Evolutionary conservation across 2,888 invertebrate genomes (phyloP).

Genomic region (Drosophila phalerata): DNA sequence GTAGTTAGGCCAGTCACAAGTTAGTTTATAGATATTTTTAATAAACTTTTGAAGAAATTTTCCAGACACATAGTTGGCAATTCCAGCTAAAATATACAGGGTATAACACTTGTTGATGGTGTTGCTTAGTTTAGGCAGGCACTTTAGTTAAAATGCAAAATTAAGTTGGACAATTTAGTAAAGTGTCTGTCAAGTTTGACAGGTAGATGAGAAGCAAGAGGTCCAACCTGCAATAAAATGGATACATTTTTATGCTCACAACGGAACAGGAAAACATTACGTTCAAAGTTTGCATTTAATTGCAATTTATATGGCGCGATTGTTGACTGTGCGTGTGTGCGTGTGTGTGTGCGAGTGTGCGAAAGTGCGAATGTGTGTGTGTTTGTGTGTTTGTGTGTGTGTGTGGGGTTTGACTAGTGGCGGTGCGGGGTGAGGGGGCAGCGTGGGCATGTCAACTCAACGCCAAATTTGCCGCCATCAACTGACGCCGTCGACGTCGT

Average conservation of each 20-base stretch:
- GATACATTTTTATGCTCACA: conserved; percentile 33
- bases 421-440: not conserved
- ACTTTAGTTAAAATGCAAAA: conserved; percentile 10
- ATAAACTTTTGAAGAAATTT: not conserved
- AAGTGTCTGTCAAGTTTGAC: conserved; percentile 14
- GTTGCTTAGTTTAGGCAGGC: not conserved
- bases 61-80: not conserved
- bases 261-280: conserved; percentile 33
- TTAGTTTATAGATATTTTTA: not conserved
- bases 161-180: not conserved
- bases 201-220: conserved; percentile 6
- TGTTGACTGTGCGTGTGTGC: not conserved
- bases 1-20: not conserved
- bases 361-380: too few species aligned
- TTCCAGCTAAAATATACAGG: not conserved
- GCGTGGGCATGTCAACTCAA: conserved; percentile 49
- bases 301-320: conserved; percentile 16
- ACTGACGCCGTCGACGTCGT: conserved; percentile 50
- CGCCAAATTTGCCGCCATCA: conserved; percentile 60
- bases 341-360: not conserved
- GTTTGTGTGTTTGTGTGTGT: not conserved
- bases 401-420: conserved; percentile 5
- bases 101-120: conserved; percentile 4
- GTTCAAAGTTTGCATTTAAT: conserved; percentile 24
- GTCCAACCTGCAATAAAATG: not conserved